A percentile compares a stretch with the other conserved stretches of the same genome.
Evolutionary conservation across 2,888 invertebrate genomes (phyloP).

Genomic region (Pseudolycoriella hygida): DNA sequence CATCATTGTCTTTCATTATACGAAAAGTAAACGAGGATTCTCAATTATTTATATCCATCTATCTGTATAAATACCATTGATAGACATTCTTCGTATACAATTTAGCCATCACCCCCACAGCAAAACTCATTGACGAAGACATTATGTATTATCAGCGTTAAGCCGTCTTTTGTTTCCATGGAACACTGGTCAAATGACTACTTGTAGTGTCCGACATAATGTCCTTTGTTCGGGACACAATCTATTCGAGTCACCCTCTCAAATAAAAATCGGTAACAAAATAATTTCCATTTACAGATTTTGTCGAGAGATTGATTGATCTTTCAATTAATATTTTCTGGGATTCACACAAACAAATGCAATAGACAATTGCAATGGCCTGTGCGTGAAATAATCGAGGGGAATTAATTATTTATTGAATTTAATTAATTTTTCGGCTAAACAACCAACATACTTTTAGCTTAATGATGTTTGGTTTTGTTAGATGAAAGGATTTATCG

Average conservation of each 20-base stretch:
- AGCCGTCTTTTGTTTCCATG: slow-evolving; percentile 1
- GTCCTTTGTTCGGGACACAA: background rate
- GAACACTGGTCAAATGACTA: background rate
- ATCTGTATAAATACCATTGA: too few species aligned
- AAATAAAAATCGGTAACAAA: background rate
- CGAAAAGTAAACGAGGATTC: too few species aligned
- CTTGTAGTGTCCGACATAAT: background rate
- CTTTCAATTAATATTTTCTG: background rate
- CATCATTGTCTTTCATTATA: too few species aligned
- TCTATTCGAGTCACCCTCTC: too few species aligned
- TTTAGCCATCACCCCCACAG: too few species aligned
- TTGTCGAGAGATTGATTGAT: background rate
- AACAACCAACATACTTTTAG: too few species aligned
- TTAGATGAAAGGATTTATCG: too few species aligned
- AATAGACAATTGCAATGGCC: background rate
- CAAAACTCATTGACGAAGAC: too few species aligned
- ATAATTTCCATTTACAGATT: background rate
- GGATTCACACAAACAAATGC: too few species aligned
- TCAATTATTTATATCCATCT: too few species aligned
- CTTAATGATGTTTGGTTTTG: too few species aligned
- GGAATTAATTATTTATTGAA: background rate
- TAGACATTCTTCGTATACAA: too few species aligned
- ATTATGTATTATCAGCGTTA: background rate
- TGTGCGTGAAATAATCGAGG: background rate
- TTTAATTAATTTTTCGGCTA: background rate